phyloP scores from a whole-genome alignment of 1,140 invertebrate genomes.

The Nasonia giraulti region DNA sequence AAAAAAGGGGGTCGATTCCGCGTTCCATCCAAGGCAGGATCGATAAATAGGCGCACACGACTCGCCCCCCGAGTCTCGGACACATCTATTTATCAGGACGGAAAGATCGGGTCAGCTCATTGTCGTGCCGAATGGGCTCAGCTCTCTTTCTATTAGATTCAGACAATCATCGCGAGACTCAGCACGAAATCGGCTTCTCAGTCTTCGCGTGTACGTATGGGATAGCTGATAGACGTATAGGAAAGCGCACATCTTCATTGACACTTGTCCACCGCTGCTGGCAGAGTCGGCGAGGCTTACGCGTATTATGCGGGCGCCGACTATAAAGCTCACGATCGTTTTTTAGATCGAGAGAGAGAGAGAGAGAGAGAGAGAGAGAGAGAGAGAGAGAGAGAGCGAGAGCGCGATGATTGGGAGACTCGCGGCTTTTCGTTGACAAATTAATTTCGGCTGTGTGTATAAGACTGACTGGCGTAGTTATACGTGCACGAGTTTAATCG shows the following conservation, averaged over 20 bases:
- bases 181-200: constrained; percentile 11
- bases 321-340: too few relatives aligned
- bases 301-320: too few relatives aligned
- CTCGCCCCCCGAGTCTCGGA: not conserved
- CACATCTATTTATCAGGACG: constrained; percentile 30
- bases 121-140: not conserved
- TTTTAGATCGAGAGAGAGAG: too few relatives aligned
- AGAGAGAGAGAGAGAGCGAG: too few relatives aligned
- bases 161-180: not conserved
- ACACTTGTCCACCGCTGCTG: not conserved
- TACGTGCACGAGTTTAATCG: too few relatives aligned
- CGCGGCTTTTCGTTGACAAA: too few relatives aligned
- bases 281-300: too few relatives aligned
- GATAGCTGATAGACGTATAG: too few relatives aligned
- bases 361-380: too few relatives aligned
- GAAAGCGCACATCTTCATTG: not conserved
- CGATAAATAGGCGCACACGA: constrained; percentile 11
- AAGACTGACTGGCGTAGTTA: too few relatives aligned
- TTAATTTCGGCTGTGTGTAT: too few relatives aligned
- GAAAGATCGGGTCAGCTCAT: constrained; percentile 20
- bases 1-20: constrained; percentile 35
- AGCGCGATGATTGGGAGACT: too few relatives aligned
- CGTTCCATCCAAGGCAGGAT: not conserved
- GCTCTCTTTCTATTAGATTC: constrained; percentile 38
- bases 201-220: not conserved